phyloP scores from a whole-genome alignment of 30 jellyfish, hydroid and myxozoan species.

The Aurelia coerulea region DNA sequence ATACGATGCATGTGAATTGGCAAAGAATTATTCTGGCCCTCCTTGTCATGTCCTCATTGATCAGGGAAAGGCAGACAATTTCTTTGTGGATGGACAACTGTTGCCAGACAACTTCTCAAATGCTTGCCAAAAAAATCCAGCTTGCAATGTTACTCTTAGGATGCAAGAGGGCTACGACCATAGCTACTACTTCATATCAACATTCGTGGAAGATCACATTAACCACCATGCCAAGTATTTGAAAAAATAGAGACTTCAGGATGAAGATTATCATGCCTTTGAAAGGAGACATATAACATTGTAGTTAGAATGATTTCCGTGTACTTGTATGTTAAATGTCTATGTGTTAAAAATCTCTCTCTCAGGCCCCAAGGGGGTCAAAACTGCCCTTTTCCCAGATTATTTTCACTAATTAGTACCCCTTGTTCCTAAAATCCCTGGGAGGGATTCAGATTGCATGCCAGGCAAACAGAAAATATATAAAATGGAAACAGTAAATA shows the following conservation, averaged over 20 bases:
- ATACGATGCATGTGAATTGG: slow-evolving; percentile 95
- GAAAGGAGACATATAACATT: background rate
- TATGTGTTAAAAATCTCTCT: no score
- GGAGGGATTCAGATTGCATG: no score
- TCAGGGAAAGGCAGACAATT: slow-evolving; percentile 88
- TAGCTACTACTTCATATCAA: slow-evolving; percentile 82
- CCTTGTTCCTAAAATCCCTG: no score
- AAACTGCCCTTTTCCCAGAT: no score
- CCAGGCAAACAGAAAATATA: no score
- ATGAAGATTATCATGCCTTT: background rate
- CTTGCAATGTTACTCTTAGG: slow-evolving; percentile 43
- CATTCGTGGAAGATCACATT: slow-evolving; percentile 92
- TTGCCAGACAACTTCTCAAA: slow-evolving; percentile 81
- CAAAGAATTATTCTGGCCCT: slow-evolving; percentile 71
- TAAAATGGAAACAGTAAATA: no score
- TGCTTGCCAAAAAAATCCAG: slow-evolving; percentile 69
- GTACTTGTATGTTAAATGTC: no score
- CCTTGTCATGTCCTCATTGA: slow-evolving; percentile 74
- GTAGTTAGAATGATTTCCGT: background rate
- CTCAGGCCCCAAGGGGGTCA: no score
- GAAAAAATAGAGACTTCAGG: background rate
- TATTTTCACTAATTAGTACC: no score
- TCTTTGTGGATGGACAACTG: slow-evolving; percentile 76
- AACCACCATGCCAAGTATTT: slow-evolving; percentile 82
- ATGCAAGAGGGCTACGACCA: slow-evolving; percentile 96